phyloP scores from a whole-genome alignment of 2,113 vertebrate species.

The Gnathonemus echidnorhynchus region DNA sequence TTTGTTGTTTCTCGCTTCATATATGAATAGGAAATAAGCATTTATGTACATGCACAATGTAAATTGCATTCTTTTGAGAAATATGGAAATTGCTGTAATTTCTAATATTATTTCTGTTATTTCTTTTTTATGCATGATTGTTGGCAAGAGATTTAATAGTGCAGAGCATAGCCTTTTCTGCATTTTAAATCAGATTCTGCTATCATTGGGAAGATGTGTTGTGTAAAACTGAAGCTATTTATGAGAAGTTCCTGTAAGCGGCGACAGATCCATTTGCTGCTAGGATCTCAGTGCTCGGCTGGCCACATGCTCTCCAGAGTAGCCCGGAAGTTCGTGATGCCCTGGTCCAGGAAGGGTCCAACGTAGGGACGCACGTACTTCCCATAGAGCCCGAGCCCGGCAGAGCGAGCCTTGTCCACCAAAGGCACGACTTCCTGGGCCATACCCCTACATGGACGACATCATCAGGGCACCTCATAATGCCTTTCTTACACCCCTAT shows the following conservation, averaged over 20 bases:
- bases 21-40: constrained; percentile 8
- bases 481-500: neutral
- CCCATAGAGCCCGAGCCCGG: constrained; percentile 47
- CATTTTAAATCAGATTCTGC: neutral
- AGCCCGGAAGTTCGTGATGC: constrained; percentile 38
- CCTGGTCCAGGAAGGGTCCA: constrained; percentile 32
- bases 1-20: neutral
- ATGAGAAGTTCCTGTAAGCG: neutral
- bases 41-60: constrained; percentile 13
- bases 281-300: constrained; percentile 24
- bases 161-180: too few relatives aligned
- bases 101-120: neutral
- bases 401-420: constrained; percentile 41
- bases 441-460: constrained; percentile 39
- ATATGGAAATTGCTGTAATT: neutral
- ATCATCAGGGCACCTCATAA: neutral
- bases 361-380: constrained; percentile 42
- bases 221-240: neutral
- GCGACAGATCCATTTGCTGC: neutral
- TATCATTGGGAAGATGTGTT: neutral
- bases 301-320: constrained; percentile 48
- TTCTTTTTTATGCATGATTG: neutral
- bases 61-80: neutral
- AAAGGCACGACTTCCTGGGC: constrained; percentile 36
- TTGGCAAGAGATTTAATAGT: neutral